A percentile compares a stretch with the other conserved stretches of the same genome.
phyloP scores from a whole-genome alignment of 2,888 invertebrate genomes.

The Strigamia maritima region DNA sequence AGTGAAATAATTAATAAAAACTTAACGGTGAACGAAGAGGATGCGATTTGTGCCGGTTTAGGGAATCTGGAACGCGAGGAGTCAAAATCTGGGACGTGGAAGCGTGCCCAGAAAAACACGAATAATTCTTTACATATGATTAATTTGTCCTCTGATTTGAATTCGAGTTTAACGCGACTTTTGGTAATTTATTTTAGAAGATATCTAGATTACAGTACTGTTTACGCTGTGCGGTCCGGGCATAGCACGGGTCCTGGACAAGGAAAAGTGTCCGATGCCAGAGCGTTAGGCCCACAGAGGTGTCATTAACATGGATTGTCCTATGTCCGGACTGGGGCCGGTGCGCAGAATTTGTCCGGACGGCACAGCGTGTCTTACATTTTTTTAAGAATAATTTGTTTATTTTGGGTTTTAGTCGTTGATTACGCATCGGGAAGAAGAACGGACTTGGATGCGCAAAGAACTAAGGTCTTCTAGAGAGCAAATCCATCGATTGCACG shows the following conservation, averaged over 20 bases:
- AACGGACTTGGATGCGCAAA: conserved; percentile 67
- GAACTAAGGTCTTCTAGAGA: conserved; percentile 70
- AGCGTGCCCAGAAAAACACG: neutral
- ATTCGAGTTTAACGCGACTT: conserved; percentile 65
- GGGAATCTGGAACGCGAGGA: conserved; percentile 38
- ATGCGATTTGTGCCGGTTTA: conserved; percentile 57
- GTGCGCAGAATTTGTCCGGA: too few species aligned
- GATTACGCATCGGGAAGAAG: conserved; percentile 71
- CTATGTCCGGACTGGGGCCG: too few species aligned
- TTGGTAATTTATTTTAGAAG: conserved; percentile 57
- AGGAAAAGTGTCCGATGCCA: too few species aligned
- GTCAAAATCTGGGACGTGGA: neutral
- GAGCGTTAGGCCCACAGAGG: too few species aligned
- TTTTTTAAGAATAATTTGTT: neutral
- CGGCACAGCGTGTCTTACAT: too few species aligned
- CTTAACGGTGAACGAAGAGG: conserved; percentile 59
- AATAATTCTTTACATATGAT: conserved; percentile 51
- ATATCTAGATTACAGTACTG: too few species aligned
- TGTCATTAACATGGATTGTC: too few species aligned
- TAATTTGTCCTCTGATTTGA: conserved; percentile 63
- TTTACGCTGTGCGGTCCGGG: too few species aligned
- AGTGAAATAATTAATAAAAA: conserved; percentile 60
- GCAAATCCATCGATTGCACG: conserved; percentile 52
- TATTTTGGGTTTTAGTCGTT: conserved; percentile 59
- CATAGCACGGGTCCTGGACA: too few species aligned